phyloP scores from a whole-genome alignment of 1,140 invertebrate genomes.

The Drosophila santomea region DNA sequence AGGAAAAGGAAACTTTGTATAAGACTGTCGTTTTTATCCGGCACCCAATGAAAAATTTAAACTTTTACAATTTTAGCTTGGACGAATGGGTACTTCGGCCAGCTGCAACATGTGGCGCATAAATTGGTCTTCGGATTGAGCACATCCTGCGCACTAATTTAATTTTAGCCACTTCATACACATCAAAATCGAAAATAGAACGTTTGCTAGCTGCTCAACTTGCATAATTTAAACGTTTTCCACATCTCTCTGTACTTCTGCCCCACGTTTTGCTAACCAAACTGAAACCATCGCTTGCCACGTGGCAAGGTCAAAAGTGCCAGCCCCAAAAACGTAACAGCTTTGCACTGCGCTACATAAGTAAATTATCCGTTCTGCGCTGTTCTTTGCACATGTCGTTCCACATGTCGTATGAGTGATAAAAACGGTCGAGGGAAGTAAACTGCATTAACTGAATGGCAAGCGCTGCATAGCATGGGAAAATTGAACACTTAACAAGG shows the following conservation, averaged over 20 bases:
- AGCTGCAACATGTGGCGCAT: constrained; percentile 31
- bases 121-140: constrained; percentile 28
- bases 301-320: constrained; percentile 37
- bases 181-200: constrained; percentile 28
- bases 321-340: constrained; percentile 19
- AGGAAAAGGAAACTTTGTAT: constrained; percentile 7
- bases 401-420: constrained; percentile 62
- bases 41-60: constrained; percentile 56
- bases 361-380: constrained; percentile 55
- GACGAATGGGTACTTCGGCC: constrained; percentile 12
- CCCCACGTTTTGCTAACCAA: constrained; percentile 10
- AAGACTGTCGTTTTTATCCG: constrained; percentile 20
- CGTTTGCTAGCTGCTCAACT: constrained; percentile 19
- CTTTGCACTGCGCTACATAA: constrained; percentile 47
- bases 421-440: constrained; percentile 12
- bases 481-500: constrained; percentile 21
- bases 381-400: constrained; percentile 16
- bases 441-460: constrained; percentile 44
- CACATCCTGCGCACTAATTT: constrained; percentile 58
- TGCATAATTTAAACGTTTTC: constrained; percentile 55
- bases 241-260: background rate
- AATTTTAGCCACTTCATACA: constrained; percentile 44
- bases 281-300: constrained; percentile 17
- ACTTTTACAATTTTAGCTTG: constrained; percentile 50
- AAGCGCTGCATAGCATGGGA: constrained; percentile 1